Conservation (phyloP, 2,888 invertebrate genomes). For the Xylocampa areola region DNA sequence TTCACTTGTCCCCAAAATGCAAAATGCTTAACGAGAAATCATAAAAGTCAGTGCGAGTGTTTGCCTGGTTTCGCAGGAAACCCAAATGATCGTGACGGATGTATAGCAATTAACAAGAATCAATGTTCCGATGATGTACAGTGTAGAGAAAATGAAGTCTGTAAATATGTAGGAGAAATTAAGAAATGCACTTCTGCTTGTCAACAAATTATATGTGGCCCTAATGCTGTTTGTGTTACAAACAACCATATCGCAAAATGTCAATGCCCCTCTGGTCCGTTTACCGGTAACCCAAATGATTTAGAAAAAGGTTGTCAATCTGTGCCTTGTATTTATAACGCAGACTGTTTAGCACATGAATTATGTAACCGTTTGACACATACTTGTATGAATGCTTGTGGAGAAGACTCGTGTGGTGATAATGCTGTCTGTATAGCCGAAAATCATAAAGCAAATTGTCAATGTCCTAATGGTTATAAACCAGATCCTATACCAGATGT, state of each 20-base stretch:
- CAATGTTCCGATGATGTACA: conserved; percentile 94
- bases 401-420: conserved; percentile 94
- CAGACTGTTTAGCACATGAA: conserved; percentile 94
- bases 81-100: conserved; percentile 97
- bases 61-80: conserved; percentile 95
- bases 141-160: conserved; percentile 95
- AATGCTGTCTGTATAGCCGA: conserved; percentile 97
- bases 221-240: conserved; percentile 95
- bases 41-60: conserved; percentile 95
- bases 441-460: conserved; percentile 94
- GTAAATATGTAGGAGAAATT: conserved; percentile 90
- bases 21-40: conserved; percentile 93
- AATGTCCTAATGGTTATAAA: conserved; percentile 95
- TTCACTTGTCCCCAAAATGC: conserved; percentile 96
- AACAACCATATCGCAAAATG: conserved; percentile 97
- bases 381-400: conserved; percentile 95
- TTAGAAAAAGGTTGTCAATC: conserved; percentile 92
- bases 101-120: conserved; percentile 92
- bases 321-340: conserved; percentile 96
- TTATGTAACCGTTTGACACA: conserved; percentile 95
- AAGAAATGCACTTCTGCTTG: conserved; percentile 94
- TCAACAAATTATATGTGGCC: conserved; percentile 94
- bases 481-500: conserved; percentile 96
- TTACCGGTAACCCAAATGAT: conserved; percentile 96
- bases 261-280: conserved; percentile 96